A percentile compares a stretch with the other conserved stretches of the same genome.
Evolutionary conservation across 2,888 invertebrate genomes (phyloP).

Genomic region (Eudemis profundana): DNA sequence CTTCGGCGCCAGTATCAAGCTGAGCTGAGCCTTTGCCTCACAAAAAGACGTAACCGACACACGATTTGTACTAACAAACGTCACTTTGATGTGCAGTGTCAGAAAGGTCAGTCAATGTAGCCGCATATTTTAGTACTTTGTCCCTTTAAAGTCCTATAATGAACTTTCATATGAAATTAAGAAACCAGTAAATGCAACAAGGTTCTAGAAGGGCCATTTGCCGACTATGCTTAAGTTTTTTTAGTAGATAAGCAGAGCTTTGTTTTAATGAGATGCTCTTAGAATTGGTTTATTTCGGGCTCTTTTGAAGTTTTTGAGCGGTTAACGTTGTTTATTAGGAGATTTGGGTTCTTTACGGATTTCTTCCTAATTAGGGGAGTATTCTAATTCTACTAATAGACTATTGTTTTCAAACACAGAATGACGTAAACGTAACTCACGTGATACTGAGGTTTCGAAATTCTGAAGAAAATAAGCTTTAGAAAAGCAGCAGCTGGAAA

Average conservation of each 20-base stretch:
- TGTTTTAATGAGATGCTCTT: conserved; percentile 32
- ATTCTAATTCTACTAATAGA: not conserved
- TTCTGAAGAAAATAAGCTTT: not conserved
- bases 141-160: not conserved
- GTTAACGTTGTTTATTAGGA: conserved; percentile 36
- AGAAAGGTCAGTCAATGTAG: not conserved
- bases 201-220: not conserved
- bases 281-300: conserved; percentile 39
- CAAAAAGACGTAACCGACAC: conserved; percentile 17
- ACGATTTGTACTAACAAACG: not conserved
- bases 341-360: conserved; percentile 25
- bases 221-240: conserved; percentile 20
- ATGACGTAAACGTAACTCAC: too few relatives aligned
- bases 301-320: conserved; percentile 40
- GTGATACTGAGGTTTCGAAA: too few relatives aligned
- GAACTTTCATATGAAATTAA: not conserved
- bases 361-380: conserved; percentile 26
- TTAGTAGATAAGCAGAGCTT: conserved; percentile 1
- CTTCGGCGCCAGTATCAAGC: conserved; percentile 44
- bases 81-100: conserved; percentile 14
- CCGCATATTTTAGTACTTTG: not conserved
- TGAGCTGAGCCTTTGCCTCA: conserved; percentile 37
- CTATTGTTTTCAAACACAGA: not conserved
- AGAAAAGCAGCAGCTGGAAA: too few relatives aligned
- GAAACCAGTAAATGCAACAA: not conserved